Percentiles rank a stretch among this genome's conserved stretches.
Conservation (phyloP, 2,797 vertebrate genomes). For the Peromyscus attwateri region DNA sequence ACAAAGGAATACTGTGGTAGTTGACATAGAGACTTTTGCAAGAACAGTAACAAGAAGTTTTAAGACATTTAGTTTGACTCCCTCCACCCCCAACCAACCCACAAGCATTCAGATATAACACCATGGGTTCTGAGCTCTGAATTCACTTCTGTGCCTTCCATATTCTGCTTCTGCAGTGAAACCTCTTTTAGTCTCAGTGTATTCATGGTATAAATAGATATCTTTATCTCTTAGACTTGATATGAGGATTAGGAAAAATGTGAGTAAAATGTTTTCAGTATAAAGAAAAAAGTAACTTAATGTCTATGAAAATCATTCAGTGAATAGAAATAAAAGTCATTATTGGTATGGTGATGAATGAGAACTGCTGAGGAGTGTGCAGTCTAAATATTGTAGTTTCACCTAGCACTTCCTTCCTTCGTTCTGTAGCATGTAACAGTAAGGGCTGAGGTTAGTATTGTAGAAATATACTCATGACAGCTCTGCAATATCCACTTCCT, state of each 20-base stretch:
- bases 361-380: neutral
- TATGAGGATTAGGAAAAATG: neutral
- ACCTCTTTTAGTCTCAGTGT: neutral
- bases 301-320: neutral
- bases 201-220: neutral
- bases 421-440: neutral
- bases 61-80: neutral
- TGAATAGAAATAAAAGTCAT: neutral
- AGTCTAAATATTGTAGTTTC: neutral
- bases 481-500: neutral
- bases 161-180: neutral
- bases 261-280: conserved; percentile 10
- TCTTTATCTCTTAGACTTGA: neutral
- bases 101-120: neutral
- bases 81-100: neutral
- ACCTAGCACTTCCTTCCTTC: neutral
- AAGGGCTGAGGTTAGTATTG: neutral
- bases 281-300: conserved; percentile 40
- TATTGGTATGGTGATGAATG: neutral
- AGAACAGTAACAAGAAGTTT: neutral
- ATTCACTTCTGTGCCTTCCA: neutral
- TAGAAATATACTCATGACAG: neutral
- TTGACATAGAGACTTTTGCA: neutral
- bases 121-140: neutral
- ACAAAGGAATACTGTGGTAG: neutral